phyloP scores from a whole-genome alignment of 2,113 vertebrate genomes.

The Dolichotis patagonum region DNA sequence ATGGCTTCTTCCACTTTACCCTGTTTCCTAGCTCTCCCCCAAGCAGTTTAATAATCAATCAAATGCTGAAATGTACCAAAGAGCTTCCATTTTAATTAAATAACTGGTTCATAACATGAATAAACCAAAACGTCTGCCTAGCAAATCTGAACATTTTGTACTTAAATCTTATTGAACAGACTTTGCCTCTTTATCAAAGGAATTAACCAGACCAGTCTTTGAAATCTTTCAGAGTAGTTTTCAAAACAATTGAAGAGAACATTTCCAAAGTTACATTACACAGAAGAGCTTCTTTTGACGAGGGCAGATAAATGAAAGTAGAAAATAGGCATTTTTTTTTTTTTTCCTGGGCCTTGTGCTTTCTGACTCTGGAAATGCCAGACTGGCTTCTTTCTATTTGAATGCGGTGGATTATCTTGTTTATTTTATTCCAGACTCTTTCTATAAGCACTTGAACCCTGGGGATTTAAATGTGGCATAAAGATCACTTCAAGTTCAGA shows the following conservation, averaged over 20 bases:
- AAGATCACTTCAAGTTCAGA: neutral
- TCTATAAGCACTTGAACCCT: neutral
- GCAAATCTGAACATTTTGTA: neutral
- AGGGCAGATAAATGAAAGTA: neutral
- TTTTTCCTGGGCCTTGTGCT: neutral
- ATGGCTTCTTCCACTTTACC: neutral
- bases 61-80: neutral
- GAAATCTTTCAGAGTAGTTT: neutral
- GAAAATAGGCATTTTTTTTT: neutral
- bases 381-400: neutral
- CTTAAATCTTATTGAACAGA: neutral
- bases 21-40: neutral
- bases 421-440: neutral
- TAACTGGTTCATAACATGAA: slow-evolving; percentile 39
- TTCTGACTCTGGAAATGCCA: slow-evolving; percentile 44
- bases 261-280: neutral
- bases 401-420: neutral
- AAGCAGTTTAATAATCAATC: slow-evolving; percentile 45
- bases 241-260: neutral
- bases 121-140: slow-evolving; percentile 8
- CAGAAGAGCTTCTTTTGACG: neutral
- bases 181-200: neutral
- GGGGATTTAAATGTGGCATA: slow-evolving; percentile 17
- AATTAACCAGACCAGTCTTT: neutral
- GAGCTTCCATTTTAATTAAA: slow-evolving; percentile 50